Percentiles rank a stretch among this genome's conserved stretches.
These are phyloP conservation scores for Drosophila subpulchrella DNA, from an alignment of 1,140 invertebrate genomes.

Conservation along the genomic window DNA sequence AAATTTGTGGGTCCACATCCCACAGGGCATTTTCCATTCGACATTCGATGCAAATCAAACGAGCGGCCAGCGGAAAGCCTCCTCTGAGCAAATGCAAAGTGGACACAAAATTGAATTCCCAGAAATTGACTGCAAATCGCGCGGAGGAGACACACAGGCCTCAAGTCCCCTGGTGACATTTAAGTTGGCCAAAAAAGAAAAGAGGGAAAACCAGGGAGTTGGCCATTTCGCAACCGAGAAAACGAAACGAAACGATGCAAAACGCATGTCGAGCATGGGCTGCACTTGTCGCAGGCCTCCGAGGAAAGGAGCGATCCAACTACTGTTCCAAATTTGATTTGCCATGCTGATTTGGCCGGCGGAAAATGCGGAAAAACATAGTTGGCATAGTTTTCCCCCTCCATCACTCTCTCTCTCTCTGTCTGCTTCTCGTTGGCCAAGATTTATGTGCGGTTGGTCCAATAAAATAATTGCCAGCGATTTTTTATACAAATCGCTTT, in stretches of 20 bases:
- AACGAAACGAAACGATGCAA: slow-evolving; percentile 70
- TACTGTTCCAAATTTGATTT: slow-evolving; percentile 83
- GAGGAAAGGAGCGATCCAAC: slow-evolving; percentile 46
- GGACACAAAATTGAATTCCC: slow-evolving; percentile 75
- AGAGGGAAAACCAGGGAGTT: slow-evolving; percentile 22
- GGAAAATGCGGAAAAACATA: slow-evolving; percentile 78
- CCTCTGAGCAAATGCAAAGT: slow-evolving; percentile 53
- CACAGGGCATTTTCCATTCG: slow-evolving; percentile 32
- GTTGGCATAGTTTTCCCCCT: slow-evolving; percentile 68
- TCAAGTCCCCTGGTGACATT: slow-evolving; percentile 38
- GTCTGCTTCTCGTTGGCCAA: slow-evolving; percentile 39
- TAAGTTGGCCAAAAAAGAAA: slow-evolving; percentile 17
- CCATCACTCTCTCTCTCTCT: slow-evolving; percentile 4
- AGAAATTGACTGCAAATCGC: slow-evolving; percentile 75
- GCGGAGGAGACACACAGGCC: slow-evolving; percentile 25
- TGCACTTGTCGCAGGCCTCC: slow-evolving; percentile 58
- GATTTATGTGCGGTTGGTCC: slow-evolving; percentile 82
- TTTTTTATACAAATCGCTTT: slow-evolving; percentile 84
- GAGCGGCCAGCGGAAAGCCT: slow-evolving; percentile 5
- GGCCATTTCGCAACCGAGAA: slow-evolving; percentile 30
- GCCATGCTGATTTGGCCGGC: slow-evolving; percentile 68
- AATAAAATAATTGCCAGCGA: slow-evolving; percentile 84
- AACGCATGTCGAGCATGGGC: slow-evolving; percentile 73
- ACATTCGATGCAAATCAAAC: slow-evolving; percentile 20
- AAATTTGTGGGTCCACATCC: slow-evolving; percentile 12